Evolutionary conservation across 2,888 invertebrate species (phyloP), one percentile per base, ranked within the genome.

Genomic region (Myopa testacea): DNA sequence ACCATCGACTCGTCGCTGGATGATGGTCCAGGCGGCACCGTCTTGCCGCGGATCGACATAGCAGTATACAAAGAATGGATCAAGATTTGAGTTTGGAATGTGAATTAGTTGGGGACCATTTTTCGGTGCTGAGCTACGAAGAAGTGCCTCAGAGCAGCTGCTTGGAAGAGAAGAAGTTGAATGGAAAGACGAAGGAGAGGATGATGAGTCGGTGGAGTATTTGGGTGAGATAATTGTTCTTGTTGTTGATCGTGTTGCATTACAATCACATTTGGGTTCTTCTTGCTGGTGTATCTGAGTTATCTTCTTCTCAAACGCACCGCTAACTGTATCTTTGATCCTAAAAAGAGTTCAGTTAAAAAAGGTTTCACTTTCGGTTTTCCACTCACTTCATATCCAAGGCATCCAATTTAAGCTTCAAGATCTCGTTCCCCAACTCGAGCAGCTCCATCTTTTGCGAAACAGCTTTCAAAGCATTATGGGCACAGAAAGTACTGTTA

Each of bases 21-120:
- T 92, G 90, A 92, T 92, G 70, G 93, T 93, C 94, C 94, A 94
- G 0, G 93, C 93, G 0, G 93, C 93, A 34, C 26, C 73, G n/a
- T n/a, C 45, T 19, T 26, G 19, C 10, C 62, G 6, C 16, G 45
- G 14, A 26, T 62, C 62, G 12, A 14, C 19, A n/a, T 10, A 4
- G 62, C 73, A 73, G 14, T 60, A 45, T 12, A 60, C 73, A 26
- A 40, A 73, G 45, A 73, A 73, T n/a, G 73, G 62, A 0, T 19
- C 12, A 7, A 45, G 73, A 2, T 45, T 6, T 19, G 60, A 60
- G 26, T 40, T 45, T 1, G 45, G 73, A 37, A 70, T 34, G 19
- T 12, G 62, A 26, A 60, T 60, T 6, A 40, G 38, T 5, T 73
- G 73, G 40, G 50, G 14, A 16, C 73, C 73, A 26, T 26, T 26